Percentiles rank a stretch among this genome's conserved stretches.
Evolutionary conservation across 2,888 invertebrate genomes (phyloP).

Genomic region (Drosophila macrothrix): DNA sequence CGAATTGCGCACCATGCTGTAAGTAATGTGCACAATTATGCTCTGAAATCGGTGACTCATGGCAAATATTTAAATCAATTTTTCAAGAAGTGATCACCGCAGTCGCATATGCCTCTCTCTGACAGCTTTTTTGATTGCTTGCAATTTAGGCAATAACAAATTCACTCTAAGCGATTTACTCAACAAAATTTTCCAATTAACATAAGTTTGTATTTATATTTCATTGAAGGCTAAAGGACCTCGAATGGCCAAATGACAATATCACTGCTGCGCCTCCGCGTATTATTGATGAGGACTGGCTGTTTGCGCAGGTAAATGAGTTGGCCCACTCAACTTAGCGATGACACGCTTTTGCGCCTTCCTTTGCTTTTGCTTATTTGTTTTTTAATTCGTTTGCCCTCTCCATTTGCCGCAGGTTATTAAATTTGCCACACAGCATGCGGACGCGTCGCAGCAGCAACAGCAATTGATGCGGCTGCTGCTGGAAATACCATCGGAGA

Average conservation of each 20-base stretch:
- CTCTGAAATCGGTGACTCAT: constrained; percentile 30
- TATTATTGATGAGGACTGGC: constrained; percentile 85
- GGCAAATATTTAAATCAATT: constrained; percentile 34
- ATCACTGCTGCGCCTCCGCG: constrained; percentile 63
- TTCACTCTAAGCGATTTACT: neutral
- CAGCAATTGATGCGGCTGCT: constrained; percentile 81
- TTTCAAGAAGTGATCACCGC: neutral
- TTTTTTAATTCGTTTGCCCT: constrained; percentile 10
- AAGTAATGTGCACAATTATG: constrained; percentile 54
- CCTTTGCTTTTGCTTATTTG: neutral
- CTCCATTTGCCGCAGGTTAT: constrained; percentile 75
- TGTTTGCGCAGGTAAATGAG: constrained; percentile 83
- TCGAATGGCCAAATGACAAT: constrained; percentile 65
- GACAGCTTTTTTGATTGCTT: too few relatives aligned
- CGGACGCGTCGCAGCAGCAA: constrained; percentile 78
- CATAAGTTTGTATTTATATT: constrained; percentile 54
- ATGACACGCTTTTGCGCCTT: constrained; percentile 54
- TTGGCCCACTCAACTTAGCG: constrained; percentile 33
- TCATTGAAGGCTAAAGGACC: constrained; percentile 65
- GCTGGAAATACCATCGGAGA: constrained; percentile 84
- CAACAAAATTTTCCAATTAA: constrained; percentile 6
- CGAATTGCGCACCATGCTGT: constrained; percentile 71
- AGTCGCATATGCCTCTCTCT: neutral
- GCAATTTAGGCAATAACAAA: neutral
- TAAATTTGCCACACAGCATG: constrained; percentile 81